Evolutionary conservation across 2,113 vertebrate genomes (phyloP), one percentile per base, ranked within the genome.

Genomic region (Cebus imitator): DNA sequence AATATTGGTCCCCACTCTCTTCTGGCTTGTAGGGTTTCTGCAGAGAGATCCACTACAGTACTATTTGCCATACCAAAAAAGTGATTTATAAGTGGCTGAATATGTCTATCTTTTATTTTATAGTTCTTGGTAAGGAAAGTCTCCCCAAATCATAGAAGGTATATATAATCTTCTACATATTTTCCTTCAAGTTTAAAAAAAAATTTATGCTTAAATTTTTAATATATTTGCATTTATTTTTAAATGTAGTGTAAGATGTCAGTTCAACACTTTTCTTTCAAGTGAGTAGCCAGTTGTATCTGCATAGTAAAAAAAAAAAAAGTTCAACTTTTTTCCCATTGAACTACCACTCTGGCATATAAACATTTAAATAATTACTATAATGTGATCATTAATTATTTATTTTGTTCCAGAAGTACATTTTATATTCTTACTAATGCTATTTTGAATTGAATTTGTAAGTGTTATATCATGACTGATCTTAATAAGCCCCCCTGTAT

Each of bases 221-320:
- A 78, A 92, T 87, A 35, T 32, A 30, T 73, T 87, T 91, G 90
- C 21, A 78, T 68, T 97, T 93, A 66, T 40, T 72, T 97, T 86
- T 95, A 14, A 45, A 91, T 95, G 55, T 85, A 79, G 5, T 81
- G 3, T 89, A 70, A 75, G 35, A 80, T 89, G 27, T 45, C 86
- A 61, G 21, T 70, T 21, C 6, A 68, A n/a, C 21, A 58, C 40
- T 82, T 86, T 90, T 52, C n/a, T 79, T 95, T 83, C 61, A 87
- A 20, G 40, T 79, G 7, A 20, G 37, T 79, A 75, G 17, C 48
- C 35, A 37, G 25, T 89, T 87, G n/a, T 94, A 18, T n/a, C 43
- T 87, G 27, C 1, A 55, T 6, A 17, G 37, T 55, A 0, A 37
- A 37, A 79, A 84, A 61, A 10, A 45, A 48, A 57, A 64, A 45